Evolutionary conservation across 2,888 invertebrate genomes (phyloP).

Genomic region (Dione juno): DNA sequence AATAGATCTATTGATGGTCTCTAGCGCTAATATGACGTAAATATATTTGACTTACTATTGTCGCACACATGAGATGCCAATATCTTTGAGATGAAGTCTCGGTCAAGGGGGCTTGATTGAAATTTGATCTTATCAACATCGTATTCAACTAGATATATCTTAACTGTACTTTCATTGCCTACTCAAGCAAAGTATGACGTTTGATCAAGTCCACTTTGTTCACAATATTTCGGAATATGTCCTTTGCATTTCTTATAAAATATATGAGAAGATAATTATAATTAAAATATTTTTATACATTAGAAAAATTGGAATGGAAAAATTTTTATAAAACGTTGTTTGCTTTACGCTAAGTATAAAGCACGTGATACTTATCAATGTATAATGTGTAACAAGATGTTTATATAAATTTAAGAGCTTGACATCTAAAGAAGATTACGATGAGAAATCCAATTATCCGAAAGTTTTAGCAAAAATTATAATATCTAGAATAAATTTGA

Average conservation of each 20-base stretch:
- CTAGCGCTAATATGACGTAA: conserved; percentile 48
- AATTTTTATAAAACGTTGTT: conserved; percentile 9
- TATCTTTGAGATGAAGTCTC: too few relatives aligned
- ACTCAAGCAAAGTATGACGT: not conserved
- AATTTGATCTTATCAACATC: too few relatives aligned
- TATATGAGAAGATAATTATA: not conserved
- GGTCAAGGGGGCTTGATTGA: too few relatives aligned
- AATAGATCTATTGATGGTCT: conserved; percentile 57
- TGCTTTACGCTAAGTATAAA: too few relatives aligned
- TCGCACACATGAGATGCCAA: too few relatives aligned
- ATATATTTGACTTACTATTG: conserved; percentile 30
- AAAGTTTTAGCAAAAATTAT: too few relatives aligned
- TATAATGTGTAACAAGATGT: not conserved
- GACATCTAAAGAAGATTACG: not conserved
- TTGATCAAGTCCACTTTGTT: too few relatives aligned
- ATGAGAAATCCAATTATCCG: not conserved
- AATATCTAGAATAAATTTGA: too few relatives aligned
- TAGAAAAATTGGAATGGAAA: too few relatives aligned
- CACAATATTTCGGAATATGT: too few relatives aligned
- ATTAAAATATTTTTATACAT: not conserved
- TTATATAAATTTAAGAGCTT: not conserved
- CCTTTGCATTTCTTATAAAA: not conserved
- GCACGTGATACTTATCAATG: not conserved
- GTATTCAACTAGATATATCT: too few relatives aligned
- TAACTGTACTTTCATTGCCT: not conserved